A percentile compares a stretch with the other conserved stretches of the same genome.
phyloP scores from a whole-genome alignment of 1,140 invertebrate genomes.

The Neodiprion fabricii region DNA sequence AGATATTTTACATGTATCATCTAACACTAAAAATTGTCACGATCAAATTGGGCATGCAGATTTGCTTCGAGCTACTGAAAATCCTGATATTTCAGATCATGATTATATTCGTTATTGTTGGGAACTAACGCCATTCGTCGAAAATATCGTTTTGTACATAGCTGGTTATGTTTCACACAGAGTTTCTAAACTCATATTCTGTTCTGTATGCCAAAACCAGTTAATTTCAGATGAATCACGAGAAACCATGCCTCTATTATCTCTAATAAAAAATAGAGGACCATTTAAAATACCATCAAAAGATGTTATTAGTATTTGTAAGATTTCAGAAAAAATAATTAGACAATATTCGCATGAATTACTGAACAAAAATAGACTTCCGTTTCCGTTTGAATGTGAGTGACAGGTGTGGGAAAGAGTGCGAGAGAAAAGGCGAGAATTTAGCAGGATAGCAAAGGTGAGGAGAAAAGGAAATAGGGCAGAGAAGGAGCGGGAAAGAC shows the following conservation, averaged over 20 bases:
- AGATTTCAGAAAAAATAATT: slow-evolving; percentile 13
- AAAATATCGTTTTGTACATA: slow-evolving; percentile 1
- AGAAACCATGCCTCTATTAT: slow-evolving; percentile 5
- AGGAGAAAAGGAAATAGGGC: too few relatives aligned
- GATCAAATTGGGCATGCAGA: not conserved
- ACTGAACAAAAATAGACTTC: slow-evolving; percentile 13
- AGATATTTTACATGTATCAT: slow-evolving; percentile 2
- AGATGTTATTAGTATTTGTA: slow-evolving; percentile 10
- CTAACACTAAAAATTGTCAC: not conserved
- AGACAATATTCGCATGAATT: slow-evolving; percentile 14
- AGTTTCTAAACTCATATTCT: not conserved
- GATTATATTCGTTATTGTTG: not conserved
- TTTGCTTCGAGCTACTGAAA: not conserved
- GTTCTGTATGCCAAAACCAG: not conserved
- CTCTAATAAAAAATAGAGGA: slow-evolving; percentile 16
- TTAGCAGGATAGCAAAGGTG: too few relatives aligned
- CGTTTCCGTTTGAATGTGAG: too few relatives aligned
- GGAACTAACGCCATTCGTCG: not conserved
- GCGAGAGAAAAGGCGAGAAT: too few relatives aligned
- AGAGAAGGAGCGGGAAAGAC: too few relatives aligned
- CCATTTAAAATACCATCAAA: slow-evolving; percentile 10
- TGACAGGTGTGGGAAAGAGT: too few relatives aligned
- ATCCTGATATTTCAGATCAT: not conserved
- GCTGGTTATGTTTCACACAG: slow-evolving; percentile 2
- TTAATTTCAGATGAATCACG: not conserved